Evolutionary conservation across 2,113 vertebrate genomes (phyloP).

Genomic region (Cebidichthys violaceus): DNA sequence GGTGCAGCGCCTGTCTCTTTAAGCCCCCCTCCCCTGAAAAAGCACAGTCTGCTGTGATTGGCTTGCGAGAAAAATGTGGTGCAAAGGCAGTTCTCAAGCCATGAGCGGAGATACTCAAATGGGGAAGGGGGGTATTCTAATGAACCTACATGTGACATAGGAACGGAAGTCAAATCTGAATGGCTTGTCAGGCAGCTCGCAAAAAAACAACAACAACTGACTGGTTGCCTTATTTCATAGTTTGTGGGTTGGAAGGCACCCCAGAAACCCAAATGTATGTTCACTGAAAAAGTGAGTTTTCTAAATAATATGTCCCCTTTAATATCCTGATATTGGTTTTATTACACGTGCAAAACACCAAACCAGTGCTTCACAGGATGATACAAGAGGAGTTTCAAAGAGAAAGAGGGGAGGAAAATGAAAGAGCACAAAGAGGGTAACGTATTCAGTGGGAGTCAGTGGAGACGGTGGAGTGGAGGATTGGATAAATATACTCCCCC

Average conservation of each 20-base stretch:
- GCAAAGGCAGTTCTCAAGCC: not conserved
- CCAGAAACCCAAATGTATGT: not conserved
- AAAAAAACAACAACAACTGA: not conserved
- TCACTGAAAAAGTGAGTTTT: not conserved
- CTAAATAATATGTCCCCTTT: not conserved
- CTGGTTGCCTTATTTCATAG: not conserved
- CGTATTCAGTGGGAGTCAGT: constrained; percentile 39
- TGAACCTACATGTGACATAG: not conserved
- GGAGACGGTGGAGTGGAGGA: constrained; percentile 28
- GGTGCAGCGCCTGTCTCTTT: not conserved
- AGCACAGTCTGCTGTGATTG: not conserved
- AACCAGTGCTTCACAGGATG: not conserved
- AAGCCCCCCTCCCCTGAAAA: not conserved
- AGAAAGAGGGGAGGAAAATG: not conserved
- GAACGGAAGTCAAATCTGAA: not conserved
- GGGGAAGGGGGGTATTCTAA: not conserved
- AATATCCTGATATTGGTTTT: not conserved
- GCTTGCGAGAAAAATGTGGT: not conserved
- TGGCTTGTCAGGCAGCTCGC: not conserved
- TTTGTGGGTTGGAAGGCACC: not conserved
- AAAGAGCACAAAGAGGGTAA: constrained; percentile 37
- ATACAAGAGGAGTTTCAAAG: not conserved
- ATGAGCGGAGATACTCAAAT: not conserved
- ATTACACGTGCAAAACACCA: constrained; percentile 8
- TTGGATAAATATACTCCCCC: constrained; percentile 65